Percentiles rank a stretch among this genome's conserved stretches.
phyloP scores from a whole-genome alignment of 1,140 invertebrate genomes.

The Zaprionus vittiger region DNA sequence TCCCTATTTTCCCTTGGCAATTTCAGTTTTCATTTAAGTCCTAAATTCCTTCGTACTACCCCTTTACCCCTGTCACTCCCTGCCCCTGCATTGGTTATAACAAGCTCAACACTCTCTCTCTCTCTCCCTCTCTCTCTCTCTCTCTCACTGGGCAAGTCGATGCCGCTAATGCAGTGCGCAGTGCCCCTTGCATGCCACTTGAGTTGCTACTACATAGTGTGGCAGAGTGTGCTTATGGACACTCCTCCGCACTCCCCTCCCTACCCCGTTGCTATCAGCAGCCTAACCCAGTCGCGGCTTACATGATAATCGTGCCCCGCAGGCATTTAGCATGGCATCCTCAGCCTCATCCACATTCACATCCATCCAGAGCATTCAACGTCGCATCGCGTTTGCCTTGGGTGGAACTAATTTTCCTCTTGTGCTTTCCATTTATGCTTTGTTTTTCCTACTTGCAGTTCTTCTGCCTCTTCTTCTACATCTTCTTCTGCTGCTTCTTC shows the following conservation, averaged over 20 bases:
- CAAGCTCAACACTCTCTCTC: conserved; percentile 34
- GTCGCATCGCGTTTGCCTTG: conserved; percentile 59
- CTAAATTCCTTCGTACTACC: no score
- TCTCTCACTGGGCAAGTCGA: not conserved
- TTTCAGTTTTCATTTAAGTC: no score
- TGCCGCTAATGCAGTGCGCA: conserved; percentile 29
- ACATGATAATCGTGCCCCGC: conserved; percentile 75
- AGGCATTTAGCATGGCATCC: conserved; percentile 77
- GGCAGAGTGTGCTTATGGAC: not conserved
- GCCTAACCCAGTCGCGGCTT: conserved; percentile 12
- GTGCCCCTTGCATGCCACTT: conserved; percentile 23
- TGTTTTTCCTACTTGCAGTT: conserved; percentile 21
- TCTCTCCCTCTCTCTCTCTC: not conserved
- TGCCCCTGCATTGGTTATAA: not conserved
- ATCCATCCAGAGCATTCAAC: conserved; percentile 42
- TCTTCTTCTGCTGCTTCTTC: conserved; percentile 6
- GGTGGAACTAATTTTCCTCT: conserved; percentile 80
- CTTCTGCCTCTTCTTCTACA: conserved; percentile 35
- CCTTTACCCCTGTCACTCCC: not conserved
- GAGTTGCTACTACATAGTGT: conserved; percentile 10
- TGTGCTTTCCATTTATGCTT: conserved; percentile 61
- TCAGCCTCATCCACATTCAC: conserved; percentile 19
- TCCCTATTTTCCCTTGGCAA: no score
- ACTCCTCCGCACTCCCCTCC: not conserved
- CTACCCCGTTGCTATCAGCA: not conserved